A percentile compares a stretch with the other conserved stretches of the same genome.
phyloP scores from a whole-genome alignment of 2,888 invertebrate species.

The Urechis unicinctus region DNA sequence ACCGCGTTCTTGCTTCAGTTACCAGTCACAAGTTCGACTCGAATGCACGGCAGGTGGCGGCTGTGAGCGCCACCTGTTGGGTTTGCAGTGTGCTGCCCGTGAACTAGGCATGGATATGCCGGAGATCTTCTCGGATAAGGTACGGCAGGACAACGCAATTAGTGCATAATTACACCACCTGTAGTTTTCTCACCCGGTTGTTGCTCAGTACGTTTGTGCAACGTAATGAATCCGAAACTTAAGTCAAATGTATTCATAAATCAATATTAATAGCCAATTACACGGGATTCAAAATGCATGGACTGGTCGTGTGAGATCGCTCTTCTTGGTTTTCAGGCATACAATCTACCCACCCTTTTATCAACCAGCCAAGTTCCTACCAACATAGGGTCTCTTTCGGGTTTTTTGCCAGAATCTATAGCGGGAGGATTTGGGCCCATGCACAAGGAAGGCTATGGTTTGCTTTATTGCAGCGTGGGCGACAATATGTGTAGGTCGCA shows the following conservation, averaged over 20 bases:
- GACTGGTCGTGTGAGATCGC: not conserved
- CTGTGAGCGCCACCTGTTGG: conserved; percentile 58
- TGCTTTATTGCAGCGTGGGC: conserved; percentile 11
- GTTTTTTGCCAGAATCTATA: conserved; percentile 5
- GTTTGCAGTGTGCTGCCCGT: conserved; percentile 37
- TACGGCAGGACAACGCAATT: not conserved
- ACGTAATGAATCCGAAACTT: too few relatives aligned
- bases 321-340: conserved; percentile 7
- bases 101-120: conserved; percentile 26
- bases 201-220: too few relatives aligned
- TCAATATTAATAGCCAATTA: too few relatives aligned
- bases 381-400: conserved; percentile 1
- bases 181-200: not conserved
- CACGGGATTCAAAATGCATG: too few relatives aligned
- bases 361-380: conserved; percentile 15
- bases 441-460: conserved; percentile 13
- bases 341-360: conserved; percentile 10
- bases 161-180: not conserved
- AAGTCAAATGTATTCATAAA: too few relatives aligned
- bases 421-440: conserved; percentile 14
- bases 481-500: conserved; percentile 8
- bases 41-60: conserved; percentile 41
- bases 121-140: conserved; percentile 25
- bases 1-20: not conserved
- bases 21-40: conserved; percentile 21